These are phyloP conservation scores for Mormyrus lacerda DNA, from an alignment of 2,113 vertebrate species.

Conservation along the genomic window DNA sequence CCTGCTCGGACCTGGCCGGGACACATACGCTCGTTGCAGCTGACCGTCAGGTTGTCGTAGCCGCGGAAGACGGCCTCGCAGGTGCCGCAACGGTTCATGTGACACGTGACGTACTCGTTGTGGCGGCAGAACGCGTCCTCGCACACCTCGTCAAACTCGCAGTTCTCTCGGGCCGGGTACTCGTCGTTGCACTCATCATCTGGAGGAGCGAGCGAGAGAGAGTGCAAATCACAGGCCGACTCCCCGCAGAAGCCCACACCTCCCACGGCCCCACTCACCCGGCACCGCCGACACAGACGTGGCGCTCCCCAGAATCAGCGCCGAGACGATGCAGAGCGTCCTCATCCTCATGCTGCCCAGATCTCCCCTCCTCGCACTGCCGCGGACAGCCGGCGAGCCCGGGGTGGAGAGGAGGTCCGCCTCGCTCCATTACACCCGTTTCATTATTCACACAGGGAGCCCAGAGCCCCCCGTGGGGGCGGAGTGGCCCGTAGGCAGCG, in stretches of 20 bases:
- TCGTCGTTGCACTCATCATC: conserved; percentile 41
- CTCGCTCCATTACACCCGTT: conserved; percentile 15
- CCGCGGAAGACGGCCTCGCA: conserved; percentile 38
- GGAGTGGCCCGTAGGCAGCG: no score
- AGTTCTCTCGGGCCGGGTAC: conserved; percentile 36
- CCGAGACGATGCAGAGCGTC: conserved; percentile 9
- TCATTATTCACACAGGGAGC: conserved; percentile 17
- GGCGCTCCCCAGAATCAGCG: conserved; percentile 19
- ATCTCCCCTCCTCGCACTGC: not conserved
- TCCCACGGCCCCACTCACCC: conserved; percentile 18
- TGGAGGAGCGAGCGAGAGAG: not conserved
- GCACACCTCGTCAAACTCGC: conserved; percentile 41
- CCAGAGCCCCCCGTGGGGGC: not conserved
- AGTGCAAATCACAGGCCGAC: not conserved
- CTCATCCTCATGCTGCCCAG: conserved; percentile 18
- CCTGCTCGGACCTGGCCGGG: not conserved
- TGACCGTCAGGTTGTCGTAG: conserved; percentile 38
- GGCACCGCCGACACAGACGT: conserved; percentile 25
- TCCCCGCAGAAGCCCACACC: not conserved
- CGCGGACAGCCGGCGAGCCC: not conserved
- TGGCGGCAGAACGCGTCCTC: conserved; percentile 39
- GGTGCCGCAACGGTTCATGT: conserved; percentile 40
- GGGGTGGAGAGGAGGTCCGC: conserved; percentile 9
- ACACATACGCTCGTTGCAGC: conserved; percentile 33
- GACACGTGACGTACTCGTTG: conserved; percentile 41